Base-by-base conservation (phyloP, 2,797 vertebrate genomes). In the Eulemur mongoz region DNA sequence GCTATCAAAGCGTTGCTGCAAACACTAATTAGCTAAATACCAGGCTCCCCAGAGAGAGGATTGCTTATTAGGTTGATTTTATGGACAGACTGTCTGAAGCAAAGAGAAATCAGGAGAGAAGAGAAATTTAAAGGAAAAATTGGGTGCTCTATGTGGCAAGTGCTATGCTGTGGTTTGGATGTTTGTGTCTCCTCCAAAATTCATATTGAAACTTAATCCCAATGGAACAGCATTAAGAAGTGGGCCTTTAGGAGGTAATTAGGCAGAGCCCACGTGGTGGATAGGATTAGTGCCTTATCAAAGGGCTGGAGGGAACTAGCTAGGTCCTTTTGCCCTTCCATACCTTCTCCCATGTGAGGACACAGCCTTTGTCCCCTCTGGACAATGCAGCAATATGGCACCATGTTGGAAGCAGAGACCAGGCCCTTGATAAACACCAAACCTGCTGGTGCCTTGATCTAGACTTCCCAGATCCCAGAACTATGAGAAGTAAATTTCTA, bases 1-100 rank as follows among this genome's bases (percentile, higher is more conserved):
- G 63, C 70, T 92, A 93, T 90, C 91, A 94, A 69, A 96, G 83
- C 88, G 9, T 81, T 85, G 83, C 40, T 91, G 92, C 91, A 94
- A 94, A 96, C 89, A 88, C 91, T 96, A 97, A 96, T 96, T 97
- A 95, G 89, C 63, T 75, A 95, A 97, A 93, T 17, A 90, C 45
- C 43, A 82, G 94, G 79, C 63, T 96, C 67, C 91, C 93, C 83
- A 50, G 82, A 73, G 94, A 94, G 72, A 79, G 63, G 69, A 59
- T 23, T 5, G 30, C 52, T 89, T 75, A 59, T 79, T 93, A 97
- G 48, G 35, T 30, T 90, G 67, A 92, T 86, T 94, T 95, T 93
- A 82, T 70, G 83, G 18, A 20, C 22, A 85, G 25, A 88, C 7
- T 48, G 35, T 76, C 17, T 73, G 79, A 97, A 90, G 79, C 59